Evolutionary conservation across 2,888 invertebrate species (phyloP).

Genomic region (Acleris sparsana): DNA sequence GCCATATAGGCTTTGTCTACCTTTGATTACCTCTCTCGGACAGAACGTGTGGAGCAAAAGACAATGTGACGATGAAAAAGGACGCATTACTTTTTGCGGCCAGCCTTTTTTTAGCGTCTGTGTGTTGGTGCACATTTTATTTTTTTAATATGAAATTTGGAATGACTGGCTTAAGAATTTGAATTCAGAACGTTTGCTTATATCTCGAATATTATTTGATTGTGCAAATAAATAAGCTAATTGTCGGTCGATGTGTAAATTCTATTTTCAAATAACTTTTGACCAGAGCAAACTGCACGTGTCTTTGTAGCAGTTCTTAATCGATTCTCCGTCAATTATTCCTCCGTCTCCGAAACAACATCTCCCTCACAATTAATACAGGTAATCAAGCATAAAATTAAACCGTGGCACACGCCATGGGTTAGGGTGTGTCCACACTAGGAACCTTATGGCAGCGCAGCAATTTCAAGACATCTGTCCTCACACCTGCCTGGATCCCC

Average conservation of each 20-base stretch:
- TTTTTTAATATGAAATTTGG: slow-evolving; percentile 28
- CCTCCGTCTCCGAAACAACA: slow-evolving; percentile 42
- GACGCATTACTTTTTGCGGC: slow-evolving; percentile 49
- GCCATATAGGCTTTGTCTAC: slow-evolving; percentile 73
- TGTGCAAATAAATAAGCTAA: no score
- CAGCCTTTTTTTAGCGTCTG: slow-evolving; percentile 31
- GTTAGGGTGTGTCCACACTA: slow-evolving; percentile 77
- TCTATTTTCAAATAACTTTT: no score
- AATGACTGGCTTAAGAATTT: neutral
- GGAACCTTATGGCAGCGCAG: slow-evolving; percentile 80
- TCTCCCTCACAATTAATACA: slow-evolving; percentile 74
- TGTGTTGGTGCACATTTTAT: slow-evolving; percentile 44
- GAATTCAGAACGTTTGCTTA: neutral
- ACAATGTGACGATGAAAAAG: slow-evolving; percentile 53
- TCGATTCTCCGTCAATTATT: neutral
- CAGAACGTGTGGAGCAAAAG: slow-evolving; percentile 44
- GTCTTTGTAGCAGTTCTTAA: neutral
- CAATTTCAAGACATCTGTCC: slow-evolving; percentile 83
- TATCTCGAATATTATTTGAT: no score
- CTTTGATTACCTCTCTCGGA: slow-evolving; percentile 71
- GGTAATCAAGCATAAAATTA: slow-evolving; percentile 84
- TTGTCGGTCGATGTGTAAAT: no score
- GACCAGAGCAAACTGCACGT: no score
- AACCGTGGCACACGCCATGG: slow-evolving; percentile 81
- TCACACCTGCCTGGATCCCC: slow-evolving; percentile 77